Percentiles rank a stretch among this genome's conserved stretches.
phyloP scores from a whole-genome alignment of 1,140 invertebrate genomes.

The Sarcophaga peregrina region DNA sequence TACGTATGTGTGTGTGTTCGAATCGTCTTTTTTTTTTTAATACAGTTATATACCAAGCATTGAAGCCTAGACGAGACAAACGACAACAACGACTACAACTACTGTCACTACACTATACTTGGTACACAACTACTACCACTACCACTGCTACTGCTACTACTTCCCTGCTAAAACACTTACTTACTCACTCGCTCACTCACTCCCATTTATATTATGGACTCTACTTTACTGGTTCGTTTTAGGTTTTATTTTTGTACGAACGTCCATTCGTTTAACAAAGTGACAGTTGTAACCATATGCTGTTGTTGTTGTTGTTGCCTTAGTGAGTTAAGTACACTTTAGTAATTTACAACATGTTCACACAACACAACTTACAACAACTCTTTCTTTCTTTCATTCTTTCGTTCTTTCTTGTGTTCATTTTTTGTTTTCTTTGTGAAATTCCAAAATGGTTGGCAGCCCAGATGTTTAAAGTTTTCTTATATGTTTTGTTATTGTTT shows the following conservation, averaged over 20 bases:
- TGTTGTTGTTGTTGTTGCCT: slow-evolving; percentile 3
- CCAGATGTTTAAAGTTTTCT: slow-evolving; percentile 20
- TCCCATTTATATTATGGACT: slow-evolving; percentile 31
- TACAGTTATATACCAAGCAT: neutral
- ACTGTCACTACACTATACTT: neutral
- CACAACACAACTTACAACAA: neutral
- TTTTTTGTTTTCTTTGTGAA: neutral
- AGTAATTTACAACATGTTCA: slow-evolving; percentile 42
- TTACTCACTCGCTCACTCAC: slow-evolving; percentile 28
- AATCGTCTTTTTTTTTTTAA: neutral
- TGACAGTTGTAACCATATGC: slow-evolving; percentile 38
- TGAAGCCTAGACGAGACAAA: neutral
- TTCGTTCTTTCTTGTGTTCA: too few relatives aligned
- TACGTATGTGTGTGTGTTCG: neutral
- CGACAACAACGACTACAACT: neutral
- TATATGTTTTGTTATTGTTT: too few relatives aligned
- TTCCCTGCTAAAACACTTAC: neutral
- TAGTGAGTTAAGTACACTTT: slow-evolving; percentile 41
- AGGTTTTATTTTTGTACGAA: neutral
- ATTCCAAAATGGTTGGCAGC: slow-evolving; percentile 37
- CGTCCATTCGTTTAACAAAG: slow-evolving; percentile 9
- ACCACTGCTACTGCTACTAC: neutral
- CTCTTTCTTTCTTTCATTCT: neutral
- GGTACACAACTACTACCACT: neutral
- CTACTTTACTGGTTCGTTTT: slow-evolving; percentile 27